These are phyloP conservation scores for Cosmopolites sordidus DNA, from an alignment of 2,888 invertebrate species.

Conservation along the genomic window DNA sequence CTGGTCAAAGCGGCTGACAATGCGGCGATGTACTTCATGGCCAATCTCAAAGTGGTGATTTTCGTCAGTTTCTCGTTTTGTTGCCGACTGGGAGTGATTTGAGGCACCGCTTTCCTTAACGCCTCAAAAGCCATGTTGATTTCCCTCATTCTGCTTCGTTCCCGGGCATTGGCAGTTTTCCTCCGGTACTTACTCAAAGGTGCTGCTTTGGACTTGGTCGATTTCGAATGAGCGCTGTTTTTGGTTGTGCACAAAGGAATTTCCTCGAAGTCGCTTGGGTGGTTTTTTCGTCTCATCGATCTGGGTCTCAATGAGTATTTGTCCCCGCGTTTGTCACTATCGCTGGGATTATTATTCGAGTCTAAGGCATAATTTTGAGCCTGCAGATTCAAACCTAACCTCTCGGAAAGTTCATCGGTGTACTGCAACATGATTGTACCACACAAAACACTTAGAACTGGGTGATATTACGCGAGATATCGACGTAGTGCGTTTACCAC, in stretches of 20 bases:
- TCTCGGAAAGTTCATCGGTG: slow-evolving; percentile 43
- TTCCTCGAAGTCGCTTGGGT: slow-evolving; percentile 13
- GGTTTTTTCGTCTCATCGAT: slow-evolving; percentile 36
- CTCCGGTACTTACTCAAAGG: slow-evolving; percentile 65
- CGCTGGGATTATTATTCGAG: slow-evolving; percentile 42
- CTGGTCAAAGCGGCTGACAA: slow-evolving; percentile 43
- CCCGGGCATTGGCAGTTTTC: slow-evolving; percentile 65
- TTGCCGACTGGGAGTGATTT: slow-evolving; percentile 39
- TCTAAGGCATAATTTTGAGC: slow-evolving; percentile 34
- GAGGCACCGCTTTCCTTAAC: slow-evolving; percentile 57
- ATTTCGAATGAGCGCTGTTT: slow-evolving; percentile 4
- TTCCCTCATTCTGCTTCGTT: slow-evolving; percentile 63
- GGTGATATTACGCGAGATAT: not conserved
- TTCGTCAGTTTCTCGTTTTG: slow-evolving; percentile 60
- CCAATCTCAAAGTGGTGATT: slow-evolving; percentile 62
- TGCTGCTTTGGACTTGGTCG: slow-evolving; percentile 40
- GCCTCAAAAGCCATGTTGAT: slow-evolving; percentile 65
- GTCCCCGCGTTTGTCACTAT: slow-evolving; percentile 36
- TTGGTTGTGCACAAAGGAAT: slow-evolving; percentile 3
- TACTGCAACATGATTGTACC: slow-evolving; percentile 40
- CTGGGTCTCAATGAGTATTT: slow-evolving; percentile 48
- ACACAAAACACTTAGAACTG: not conserved
- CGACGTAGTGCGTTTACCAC: not conserved
- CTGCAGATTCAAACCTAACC: slow-evolving; percentile 40
- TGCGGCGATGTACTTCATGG: slow-evolving; percentile 63